A percentile compares a stretch with the other conserved stretches of the same genome.
Evolutionary conservation across 2,888 invertebrate species (phyloP).

Genomic region (Protodeltote pygarga): DNA sequence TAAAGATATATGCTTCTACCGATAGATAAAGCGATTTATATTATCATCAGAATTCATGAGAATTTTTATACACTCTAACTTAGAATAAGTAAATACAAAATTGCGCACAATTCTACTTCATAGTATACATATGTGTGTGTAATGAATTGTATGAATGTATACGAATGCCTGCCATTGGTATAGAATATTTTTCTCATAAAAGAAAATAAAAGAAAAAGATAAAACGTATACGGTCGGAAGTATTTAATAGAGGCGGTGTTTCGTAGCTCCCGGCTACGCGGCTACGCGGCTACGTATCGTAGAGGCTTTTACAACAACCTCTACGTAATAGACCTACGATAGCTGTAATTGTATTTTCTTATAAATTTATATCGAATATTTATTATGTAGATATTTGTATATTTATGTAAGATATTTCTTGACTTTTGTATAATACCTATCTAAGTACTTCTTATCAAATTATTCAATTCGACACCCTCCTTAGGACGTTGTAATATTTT

Average conservation of each 20-base stretch:
- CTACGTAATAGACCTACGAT: constrained; percentile 38
- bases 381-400: constrained; percentile 13
- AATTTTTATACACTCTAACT: background rate
- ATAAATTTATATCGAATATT: constrained; percentile 14
- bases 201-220: constrained; percentile 33
- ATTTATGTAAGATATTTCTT: constrained; percentile 2
- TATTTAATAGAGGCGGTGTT: constrained; percentile 44
- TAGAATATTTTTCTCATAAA: constrained; percentile 43
- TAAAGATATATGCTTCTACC: too few relatives aligned
- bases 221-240: constrained; percentile 40
- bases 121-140: background rate
- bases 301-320: constrained; percentile 33
- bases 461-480: background rate
- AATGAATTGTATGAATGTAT: too few relatives aligned
- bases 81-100: constrained; percentile 8
- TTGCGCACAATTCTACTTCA: constrained; percentile 5
- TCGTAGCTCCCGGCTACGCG: constrained; percentile 46
- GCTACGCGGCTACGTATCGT: constrained; percentile 49
- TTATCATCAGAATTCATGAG: too few relatives aligned
- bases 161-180: constrained; percentile 1
- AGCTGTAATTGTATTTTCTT: constrained; percentile 34
- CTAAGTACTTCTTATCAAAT: background rate
- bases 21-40: too few relatives aligned
- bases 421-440: too few relatives aligned
- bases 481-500: background rate